phyloP scores from a whole-genome alignment of 2,888 invertebrate genomes.

The Electrophaes corylata region DNA sequence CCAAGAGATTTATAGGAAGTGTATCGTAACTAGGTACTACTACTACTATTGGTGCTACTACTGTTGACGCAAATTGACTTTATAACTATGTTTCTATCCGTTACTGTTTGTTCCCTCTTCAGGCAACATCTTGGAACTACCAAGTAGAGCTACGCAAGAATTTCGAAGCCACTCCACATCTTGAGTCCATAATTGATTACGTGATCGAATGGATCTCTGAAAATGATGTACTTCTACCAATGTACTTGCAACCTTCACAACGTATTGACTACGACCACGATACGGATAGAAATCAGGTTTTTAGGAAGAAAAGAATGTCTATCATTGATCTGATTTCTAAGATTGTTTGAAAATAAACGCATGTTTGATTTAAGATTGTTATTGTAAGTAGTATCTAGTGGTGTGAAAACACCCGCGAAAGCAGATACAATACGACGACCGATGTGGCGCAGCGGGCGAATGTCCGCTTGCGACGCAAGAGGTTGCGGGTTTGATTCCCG shows the following conservation, averaged over 20 bases:
- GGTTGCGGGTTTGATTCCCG: too few relatives aligned
- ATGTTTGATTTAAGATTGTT: background rate
- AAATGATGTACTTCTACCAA: conserved; percentile 62
- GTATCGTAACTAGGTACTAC: too few relatives aligned
- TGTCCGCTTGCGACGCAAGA: too few relatives aligned
- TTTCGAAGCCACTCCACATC: conserved; percentile 63
- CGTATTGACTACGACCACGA: conserved; percentile 45
- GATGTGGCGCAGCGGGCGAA: too few relatives aligned
- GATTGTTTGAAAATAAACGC: conserved; percentile 37
- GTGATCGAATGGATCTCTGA: conserved; percentile 70
- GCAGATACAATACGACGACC: too few relatives aligned
- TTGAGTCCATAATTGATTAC: conserved; percentile 65
- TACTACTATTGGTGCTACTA: background rate
- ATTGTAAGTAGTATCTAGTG: background rate
- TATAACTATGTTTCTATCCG: too few relatives aligned
- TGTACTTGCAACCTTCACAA: conserved; percentile 65
- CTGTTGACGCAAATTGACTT: too few relatives aligned
- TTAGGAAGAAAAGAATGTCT: conserved; percentile 43
- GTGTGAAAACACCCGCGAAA: too few relatives aligned
- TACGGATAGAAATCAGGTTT: conserved; percentile 48
- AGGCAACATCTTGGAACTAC: conserved; percentile 43
- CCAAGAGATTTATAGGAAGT: too few relatives aligned
- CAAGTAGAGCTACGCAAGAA: conserved; percentile 52
- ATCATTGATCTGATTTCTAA: conserved; percentile 46
- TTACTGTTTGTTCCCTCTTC: too few relatives aligned